phyloP scores from a whole-genome alignment of 2,113 vertebrate species.

The Halichoeres trimaculatus region DNA sequence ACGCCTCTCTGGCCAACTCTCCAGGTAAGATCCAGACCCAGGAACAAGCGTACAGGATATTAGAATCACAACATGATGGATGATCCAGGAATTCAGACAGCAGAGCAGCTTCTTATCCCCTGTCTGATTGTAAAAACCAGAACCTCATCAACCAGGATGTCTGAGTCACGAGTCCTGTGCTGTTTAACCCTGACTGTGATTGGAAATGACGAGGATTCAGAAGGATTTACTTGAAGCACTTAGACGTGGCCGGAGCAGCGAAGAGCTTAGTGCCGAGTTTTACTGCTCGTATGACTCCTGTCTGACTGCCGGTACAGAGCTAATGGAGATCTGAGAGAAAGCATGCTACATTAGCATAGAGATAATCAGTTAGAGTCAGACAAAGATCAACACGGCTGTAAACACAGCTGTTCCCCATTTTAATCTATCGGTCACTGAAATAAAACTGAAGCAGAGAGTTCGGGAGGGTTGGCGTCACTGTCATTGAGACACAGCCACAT shows the following conservation, averaged over 20 bases:
- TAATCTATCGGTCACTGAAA: too few relatives aligned
- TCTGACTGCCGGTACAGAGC: not conserved
- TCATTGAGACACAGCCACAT: too few relatives aligned
- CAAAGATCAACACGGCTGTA: too few relatives aligned
- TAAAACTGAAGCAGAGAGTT: too few relatives aligned
- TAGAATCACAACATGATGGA: too few relatives aligned
- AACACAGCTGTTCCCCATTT: too few relatives aligned
- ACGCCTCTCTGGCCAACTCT: conserved; percentile 97
- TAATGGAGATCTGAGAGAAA: not conserved
- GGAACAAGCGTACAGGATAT: not conserved
- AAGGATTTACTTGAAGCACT: conserved; percentile 19
- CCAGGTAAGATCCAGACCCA: conserved; percentile 87
- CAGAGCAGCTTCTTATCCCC: not conserved
- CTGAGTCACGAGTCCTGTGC: conserved; percentile 1
- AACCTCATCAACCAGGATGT: not conserved
- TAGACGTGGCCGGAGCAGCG: not conserved
- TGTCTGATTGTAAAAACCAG: not conserved
- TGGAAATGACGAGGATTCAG: conserved; percentile 17
- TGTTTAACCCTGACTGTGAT: conserved; percentile 18
- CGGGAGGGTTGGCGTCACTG: too few relatives aligned
- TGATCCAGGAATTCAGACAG: not conserved
- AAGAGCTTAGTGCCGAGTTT: conserved; percentile 6
- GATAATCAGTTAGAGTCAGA: not conserved
- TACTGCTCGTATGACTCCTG: conserved; percentile 23
- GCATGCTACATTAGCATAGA: not conserved